Percentiles rank a stretch among this genome's conserved stretches.
Evolutionary conservation across 2,888 invertebrate genomes (phyloP).

Genomic region (Oxycera nigricornis): DNA sequence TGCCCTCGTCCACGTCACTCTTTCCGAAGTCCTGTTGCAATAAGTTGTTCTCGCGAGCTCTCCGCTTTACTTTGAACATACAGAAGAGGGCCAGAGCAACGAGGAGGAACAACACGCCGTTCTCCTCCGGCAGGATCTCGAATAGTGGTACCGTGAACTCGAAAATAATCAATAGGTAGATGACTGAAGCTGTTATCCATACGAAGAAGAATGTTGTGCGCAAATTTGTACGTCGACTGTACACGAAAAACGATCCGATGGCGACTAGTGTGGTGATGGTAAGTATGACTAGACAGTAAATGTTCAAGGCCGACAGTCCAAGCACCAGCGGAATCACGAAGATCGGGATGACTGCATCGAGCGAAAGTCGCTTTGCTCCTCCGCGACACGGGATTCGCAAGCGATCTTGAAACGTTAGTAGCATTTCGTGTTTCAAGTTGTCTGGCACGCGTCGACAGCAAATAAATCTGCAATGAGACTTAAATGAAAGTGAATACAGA

Average conservation of each 20-base stretch:
- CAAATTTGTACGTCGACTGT: slow-evolving; percentile 54
- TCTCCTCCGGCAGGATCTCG: slow-evolving; percentile 74
- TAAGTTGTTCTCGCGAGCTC: background rate
- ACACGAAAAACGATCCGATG: slow-evolving; percentile 53
- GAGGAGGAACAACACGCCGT: slow-evolving; percentile 64
- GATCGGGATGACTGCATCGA: slow-evolving; percentile 64
- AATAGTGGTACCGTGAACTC: slow-evolving; percentile 75
- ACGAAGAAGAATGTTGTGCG: slow-evolving; percentile 77
- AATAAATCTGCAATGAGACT: slow-evolving; percentile 60
- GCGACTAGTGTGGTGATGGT: slow-evolving; percentile 54
- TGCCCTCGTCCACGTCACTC: slow-evolving; percentile 56
- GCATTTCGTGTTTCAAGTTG: slow-evolving; percentile 54
- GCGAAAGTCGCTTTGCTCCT: slow-evolving; percentile 65
- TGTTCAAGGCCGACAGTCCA: slow-evolving; percentile 63
- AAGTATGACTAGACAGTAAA: slow-evolving; percentile 57
- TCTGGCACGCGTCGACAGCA: slow-evolving; percentile 52
- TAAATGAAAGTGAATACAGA: no score
- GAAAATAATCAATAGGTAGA: slow-evolving; percentile 73
- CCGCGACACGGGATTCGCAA: slow-evolving; percentile 68
- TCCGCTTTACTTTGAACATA: slow-evolving; percentile 53
- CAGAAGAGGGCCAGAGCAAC: slow-evolving; percentile 53
- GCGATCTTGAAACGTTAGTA: slow-evolving; percentile 65
- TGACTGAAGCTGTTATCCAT: slow-evolving; percentile 75
- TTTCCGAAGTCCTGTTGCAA: slow-evolving; percentile 50
- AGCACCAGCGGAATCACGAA: slow-evolving; percentile 63